phyloP scores from a whole-genome alignment of 2,797 vertebrate species.

The Nothura maculosa region DNA sequence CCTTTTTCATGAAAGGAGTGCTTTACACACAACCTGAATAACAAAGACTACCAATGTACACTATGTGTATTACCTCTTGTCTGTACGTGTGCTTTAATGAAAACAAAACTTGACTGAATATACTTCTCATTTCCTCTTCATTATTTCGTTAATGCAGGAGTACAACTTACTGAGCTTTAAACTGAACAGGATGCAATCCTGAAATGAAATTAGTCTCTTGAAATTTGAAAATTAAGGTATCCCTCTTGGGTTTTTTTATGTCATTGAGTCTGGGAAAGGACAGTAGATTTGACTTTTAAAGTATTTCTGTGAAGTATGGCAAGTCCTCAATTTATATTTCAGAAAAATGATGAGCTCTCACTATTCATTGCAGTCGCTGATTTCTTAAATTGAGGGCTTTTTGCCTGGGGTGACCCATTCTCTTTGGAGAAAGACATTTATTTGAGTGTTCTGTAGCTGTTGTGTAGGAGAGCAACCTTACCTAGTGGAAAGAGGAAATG shows the following conservation, averaged over 20 bases:
- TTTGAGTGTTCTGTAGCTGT: background rate
- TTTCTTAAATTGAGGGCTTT: background rate
- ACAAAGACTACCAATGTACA: constrained; percentile 37
- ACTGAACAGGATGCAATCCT: constrained; percentile 16
- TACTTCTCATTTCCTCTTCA: constrained; percentile 64
- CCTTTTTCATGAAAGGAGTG: constrained; percentile 47
- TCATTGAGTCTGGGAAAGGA: background rate
- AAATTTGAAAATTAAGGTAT: background rate
- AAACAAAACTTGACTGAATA: constrained; percentile 48
- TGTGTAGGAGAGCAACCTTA: background rate
- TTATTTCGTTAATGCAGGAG: background rate
- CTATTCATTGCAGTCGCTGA: background rate
- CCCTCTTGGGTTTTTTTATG: background rate
- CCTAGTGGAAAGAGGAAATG: background rate
- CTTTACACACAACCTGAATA: constrained; percentile 55
- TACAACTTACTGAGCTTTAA: constrained; percentile 30
- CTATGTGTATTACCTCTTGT: constrained; percentile 47
- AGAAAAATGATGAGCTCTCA: background rate
- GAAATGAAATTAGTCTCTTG: background rate
- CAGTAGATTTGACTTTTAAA: background rate
- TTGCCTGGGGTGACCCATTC: background rate
- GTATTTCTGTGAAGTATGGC: background rate
- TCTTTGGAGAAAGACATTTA: background rate
- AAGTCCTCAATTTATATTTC: background rate
- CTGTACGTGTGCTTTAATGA: constrained; percentile 1